A percentile compares a stretch with the other conserved stretches of the same genome.
Evolutionary conservation across 2,113 vertebrate species (phyloP).

Genomic region (Cavia porcellus): DNA sequence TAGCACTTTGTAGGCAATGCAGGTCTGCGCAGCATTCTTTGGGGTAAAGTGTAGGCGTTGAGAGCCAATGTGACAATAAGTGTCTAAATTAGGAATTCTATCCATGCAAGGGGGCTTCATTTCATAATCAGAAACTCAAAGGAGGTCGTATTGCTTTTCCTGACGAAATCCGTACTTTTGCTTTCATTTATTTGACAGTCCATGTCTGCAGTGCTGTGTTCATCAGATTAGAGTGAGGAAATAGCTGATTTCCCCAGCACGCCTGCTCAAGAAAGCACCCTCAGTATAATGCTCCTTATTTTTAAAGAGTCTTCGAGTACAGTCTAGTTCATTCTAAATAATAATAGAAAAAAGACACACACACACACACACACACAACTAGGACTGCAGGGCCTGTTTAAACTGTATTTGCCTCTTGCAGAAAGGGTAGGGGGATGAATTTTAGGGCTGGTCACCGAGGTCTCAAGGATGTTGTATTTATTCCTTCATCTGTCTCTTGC

Average conservation of each 20-base stretch:
- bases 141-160: constrained; percentile 78
- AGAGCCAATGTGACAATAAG: constrained; percentile 91
- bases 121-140: constrained; percentile 85
- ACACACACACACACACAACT: background rate
- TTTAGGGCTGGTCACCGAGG: constrained; percentile 58
- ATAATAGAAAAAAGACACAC: constrained; percentile 45
- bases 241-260: constrained; percentile 73
- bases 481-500: constrained; percentile 74
- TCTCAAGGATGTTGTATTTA: constrained; percentile 62
- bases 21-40: constrained; percentile 97
- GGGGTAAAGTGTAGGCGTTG: constrained; percentile 92
- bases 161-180: constrained; percentile 80
- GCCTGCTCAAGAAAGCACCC: constrained; percentile 65
- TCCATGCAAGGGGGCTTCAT: constrained; percentile 87
- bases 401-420: constrained; percentile 61
- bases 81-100: constrained; percentile 90
- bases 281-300: constrained; percentile 43
- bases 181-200: constrained; percentile 75
- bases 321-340: constrained; percentile 67
- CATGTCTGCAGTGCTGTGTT: constrained; percentile 85
- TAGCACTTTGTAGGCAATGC: constrained; percentile 98
- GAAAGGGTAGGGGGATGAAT: background rate
- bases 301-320: constrained; percentile 48
- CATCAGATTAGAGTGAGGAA: constrained; percentile 75
- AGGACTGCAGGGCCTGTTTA: constrained; percentile 67